phyloP scores from a whole-genome alignment of 2,888 invertebrate species.

The Pelosia muscerda region DNA sequence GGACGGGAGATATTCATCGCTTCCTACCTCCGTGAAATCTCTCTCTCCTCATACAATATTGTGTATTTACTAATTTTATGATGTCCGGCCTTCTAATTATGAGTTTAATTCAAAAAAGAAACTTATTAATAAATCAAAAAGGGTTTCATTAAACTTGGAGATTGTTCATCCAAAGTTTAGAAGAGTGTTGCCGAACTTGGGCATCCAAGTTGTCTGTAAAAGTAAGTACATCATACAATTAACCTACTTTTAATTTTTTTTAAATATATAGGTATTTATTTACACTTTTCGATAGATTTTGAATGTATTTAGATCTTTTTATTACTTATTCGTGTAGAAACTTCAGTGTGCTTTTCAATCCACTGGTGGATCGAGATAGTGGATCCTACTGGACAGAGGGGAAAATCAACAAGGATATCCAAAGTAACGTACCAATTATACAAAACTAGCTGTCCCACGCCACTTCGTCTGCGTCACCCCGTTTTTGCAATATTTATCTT shows the following conservation, averaged over 20 bases:
- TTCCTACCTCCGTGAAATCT: too few relatives aligned
- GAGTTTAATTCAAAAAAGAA: neutral
- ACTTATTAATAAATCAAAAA: slow-evolving; percentile 1
- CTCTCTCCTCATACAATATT: neutral
- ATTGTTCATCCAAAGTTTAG: neutral
- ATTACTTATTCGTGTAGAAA: too few relatives aligned
- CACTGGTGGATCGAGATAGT: too few relatives aligned
- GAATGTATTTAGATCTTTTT: too few relatives aligned
- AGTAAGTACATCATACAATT: neutral
- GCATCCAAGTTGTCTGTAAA: neutral
- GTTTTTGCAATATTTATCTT: too few relatives aligned
- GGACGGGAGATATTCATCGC: too few relatives aligned
- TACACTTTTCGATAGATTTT: neutral
- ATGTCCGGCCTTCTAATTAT: neutral
- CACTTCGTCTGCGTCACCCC: too few relatives aligned
- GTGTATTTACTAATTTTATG: neutral
- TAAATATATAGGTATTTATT: neutral
- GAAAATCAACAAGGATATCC: too few relatives aligned
- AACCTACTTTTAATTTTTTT: neutral
- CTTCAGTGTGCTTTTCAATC: too few relatives aligned
- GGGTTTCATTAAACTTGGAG: neutral
- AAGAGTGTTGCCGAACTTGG: neutral
- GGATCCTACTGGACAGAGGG: too few relatives aligned
- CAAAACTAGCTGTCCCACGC: too few relatives aligned
- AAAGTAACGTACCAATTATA: too few relatives aligned